Evolutionary conservation across 2,113 vertebrate genomes (phyloP), one percentile per base, ranked within the genome.

Genomic region (Cynoglossus semilaevis): DNA sequence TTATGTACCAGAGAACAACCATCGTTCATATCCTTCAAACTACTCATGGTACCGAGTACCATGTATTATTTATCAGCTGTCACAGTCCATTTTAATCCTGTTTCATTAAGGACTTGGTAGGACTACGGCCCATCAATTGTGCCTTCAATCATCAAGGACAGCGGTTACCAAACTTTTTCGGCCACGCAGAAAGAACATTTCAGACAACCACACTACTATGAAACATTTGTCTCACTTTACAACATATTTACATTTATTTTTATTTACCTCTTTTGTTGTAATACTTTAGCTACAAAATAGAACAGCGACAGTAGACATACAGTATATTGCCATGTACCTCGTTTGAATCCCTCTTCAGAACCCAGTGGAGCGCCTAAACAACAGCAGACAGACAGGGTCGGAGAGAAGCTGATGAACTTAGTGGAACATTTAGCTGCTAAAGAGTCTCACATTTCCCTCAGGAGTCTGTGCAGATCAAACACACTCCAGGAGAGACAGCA

Each of bases 11-110:
- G 3, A 51, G 53, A 51, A 50, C 51, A 61, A 17, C n/a, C 9
- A 29, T 67, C 29, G 46, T 16, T 29, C n/a, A 7, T 38, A 14
- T 36, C 22, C 18, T 67, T 69, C 43, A 65, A 61, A 64, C 53
- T 14, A 15, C 17, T 34, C 54, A 0, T n/a, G 22, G 45, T 58
- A 37, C 35, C 6, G 11, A 49, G 22, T 36, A 22, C 34, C 16
- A 2, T 76, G 9, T 37, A 73, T 70, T 70, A 73, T 76, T 76
- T 13, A 76, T 61, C 41, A 5, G 9, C 49, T 59, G 67, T 46
- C 60, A 48, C 67, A 61, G 18, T 67, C 42, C 7, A 64, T 76
- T 64, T 70, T 1, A 63, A 7, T 57, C 54, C 13, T 19, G 16
- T 11, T 38, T 14, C 56, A 37, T 37, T 37, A 14, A 59, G 36